phyloP scores from a whole-genome alignment of 2,113 vertebrate species.

The Gasterosteus aculeatus region DNA sequence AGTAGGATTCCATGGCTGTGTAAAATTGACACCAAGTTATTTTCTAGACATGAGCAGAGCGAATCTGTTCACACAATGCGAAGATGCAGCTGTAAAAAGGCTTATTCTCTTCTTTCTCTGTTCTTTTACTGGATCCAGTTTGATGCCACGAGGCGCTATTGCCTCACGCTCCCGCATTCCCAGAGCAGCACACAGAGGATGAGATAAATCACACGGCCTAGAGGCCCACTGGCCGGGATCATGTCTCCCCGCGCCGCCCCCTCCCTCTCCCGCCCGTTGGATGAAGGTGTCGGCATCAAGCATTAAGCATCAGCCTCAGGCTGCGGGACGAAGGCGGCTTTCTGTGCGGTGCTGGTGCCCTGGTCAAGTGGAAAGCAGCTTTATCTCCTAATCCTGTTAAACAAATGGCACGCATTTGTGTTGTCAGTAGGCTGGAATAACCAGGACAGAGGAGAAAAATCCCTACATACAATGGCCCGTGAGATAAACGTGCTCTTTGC shows the following conservation, averaged over 20 bases:
- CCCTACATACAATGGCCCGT: slow-evolving; percentile 27
- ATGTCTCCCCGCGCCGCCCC: slow-evolving; percentile 40
- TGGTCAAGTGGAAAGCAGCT: slow-evolving; percentile 60
- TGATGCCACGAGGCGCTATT: slow-evolving; percentile 32
- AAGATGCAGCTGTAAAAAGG: not conserved
- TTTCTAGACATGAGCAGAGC: not conserved
- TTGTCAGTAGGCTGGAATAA: slow-evolving; percentile 64
- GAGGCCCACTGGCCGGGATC: slow-evolving; percentile 62
- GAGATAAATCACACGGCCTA: slow-evolving; percentile 67
- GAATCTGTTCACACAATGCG: not conserved
- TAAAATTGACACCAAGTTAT: slow-evolving; percentile 14
- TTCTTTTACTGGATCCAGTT: slow-evolving; percentile 40
- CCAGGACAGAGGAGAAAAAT: slow-evolving; percentile 46
- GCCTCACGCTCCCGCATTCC: slow-evolving; percentile 47
- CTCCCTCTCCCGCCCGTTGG: slow-evolving; percentile 13
- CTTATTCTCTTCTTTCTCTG: slow-evolving; percentile 21
- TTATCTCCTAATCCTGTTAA: slow-evolving; percentile 75
- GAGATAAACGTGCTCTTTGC: slow-evolving; percentile 64
- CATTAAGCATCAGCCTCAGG: slow-evolving; percentile 53
- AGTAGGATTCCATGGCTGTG: not conserved
- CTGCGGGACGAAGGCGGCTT: slow-evolving; percentile 54
- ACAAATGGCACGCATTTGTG: slow-evolving; percentile 73
- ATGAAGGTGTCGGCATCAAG: slow-evolving; percentile 59
- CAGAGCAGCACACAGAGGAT: slow-evolving; percentile 59
- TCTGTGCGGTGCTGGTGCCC: slow-evolving; percentile 43